phyloP scores from a whole-genome alignment of 2,113 vertebrate species.

The Columba janthina region DNA sequence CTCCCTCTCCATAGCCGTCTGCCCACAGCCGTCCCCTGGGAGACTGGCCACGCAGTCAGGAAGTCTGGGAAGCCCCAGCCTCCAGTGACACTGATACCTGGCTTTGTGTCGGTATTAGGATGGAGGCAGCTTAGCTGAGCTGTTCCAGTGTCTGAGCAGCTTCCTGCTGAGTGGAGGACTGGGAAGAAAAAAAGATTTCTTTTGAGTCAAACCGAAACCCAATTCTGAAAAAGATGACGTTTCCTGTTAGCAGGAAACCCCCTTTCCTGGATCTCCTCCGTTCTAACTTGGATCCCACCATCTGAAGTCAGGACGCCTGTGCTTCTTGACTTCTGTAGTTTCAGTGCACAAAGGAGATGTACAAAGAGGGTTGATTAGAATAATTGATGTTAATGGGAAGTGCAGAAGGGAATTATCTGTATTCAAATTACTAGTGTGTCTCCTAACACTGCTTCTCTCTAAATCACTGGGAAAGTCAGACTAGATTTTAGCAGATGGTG shows the following conservation, averaged over 20 bases:
- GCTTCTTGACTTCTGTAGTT: not conserved
- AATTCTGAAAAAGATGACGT: not conserved
- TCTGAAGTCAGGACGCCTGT: not conserved
- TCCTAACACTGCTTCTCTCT: not conserved
- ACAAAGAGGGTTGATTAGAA: not conserved
- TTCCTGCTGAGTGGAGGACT: conserved; percentile 1
- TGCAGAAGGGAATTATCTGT: not conserved
- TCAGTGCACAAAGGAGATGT: not conserved
- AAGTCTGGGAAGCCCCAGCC: not conserved
- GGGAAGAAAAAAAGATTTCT: not conserved
- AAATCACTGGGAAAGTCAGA: not conserved
- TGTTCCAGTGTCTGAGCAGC: not conserved
- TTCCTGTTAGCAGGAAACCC: not conserved
- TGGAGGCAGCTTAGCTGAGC: not conserved
- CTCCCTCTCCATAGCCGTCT: not conserved
- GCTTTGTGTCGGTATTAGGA: not conserved
- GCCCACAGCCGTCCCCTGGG: not conserved
- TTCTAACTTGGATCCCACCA: not conserved
- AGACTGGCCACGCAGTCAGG: not conserved
- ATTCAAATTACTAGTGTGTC: not conserved
- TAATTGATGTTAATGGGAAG: not conserved
- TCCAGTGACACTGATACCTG: not conserved
- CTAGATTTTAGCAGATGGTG: not conserved
- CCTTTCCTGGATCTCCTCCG: not conserved
- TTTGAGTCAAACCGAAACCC: not conserved